Conservation (phyloP, 2,113 vertebrate species). For the Petroica traversi region DNA sequence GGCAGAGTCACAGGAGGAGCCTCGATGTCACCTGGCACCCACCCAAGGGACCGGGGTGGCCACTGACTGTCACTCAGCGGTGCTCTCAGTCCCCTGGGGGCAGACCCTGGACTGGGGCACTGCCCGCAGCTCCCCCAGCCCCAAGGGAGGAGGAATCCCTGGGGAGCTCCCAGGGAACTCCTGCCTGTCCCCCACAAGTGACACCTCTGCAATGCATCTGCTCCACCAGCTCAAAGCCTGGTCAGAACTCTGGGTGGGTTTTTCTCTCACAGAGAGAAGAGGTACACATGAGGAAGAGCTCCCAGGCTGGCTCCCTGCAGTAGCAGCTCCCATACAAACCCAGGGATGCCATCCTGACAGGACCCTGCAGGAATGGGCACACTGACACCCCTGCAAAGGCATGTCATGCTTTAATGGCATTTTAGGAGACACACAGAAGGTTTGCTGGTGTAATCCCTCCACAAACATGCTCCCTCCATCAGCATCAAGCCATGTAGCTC, state of each 20-base stretch:
- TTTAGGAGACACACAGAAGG: neutral
- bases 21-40: fast-evolving
- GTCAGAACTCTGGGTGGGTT: fast-evolving
- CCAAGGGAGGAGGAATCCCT: fast-evolving
- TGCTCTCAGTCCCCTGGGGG: neutral
- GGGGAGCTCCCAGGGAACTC: neutral
- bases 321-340: neutral
- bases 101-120: neutral
- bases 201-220: neutral
- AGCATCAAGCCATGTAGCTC: neutral
- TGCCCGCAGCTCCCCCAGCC: neutral
- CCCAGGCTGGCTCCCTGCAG: neutral
- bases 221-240: neutral
- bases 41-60: fast-evolving
- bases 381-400: neutral
- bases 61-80: fast-evolving
- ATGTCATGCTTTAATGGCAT: neutral
- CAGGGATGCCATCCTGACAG: neutral
- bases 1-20: neutral
- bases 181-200: neutral
- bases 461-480: neutral
- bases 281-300: neutral
- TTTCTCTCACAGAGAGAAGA: fast-evolving
- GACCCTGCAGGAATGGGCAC: fast-evolving
- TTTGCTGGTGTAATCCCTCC: neutral